Base-by-base conservation (phyloP, 1,140 invertebrate species). In the Lucilia cuprina region DNA sequence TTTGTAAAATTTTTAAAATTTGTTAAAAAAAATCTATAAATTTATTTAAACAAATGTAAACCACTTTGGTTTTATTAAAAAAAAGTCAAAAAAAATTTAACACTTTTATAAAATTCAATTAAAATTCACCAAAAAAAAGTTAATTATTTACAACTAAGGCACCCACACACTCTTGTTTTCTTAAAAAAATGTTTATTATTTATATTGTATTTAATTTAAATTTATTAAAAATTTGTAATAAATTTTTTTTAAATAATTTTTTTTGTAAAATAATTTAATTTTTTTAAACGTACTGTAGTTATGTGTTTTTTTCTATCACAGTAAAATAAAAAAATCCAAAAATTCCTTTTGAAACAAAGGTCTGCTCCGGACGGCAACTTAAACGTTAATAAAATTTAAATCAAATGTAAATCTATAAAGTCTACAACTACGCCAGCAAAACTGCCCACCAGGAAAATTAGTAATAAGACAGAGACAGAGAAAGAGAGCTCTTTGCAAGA, bases 351-450 rank as follows among this genome's bases (percentile, higher is more conserved):
- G 86, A 88, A 85, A 83, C 85, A 87, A 88, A 89, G 86, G 89
- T 90, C 89, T 90, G 88, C 83, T 89, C 89, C 89, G 89, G 85
- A 87, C 88, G 87, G 87, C 89, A 87, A 90, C 86, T 89, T 83
- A 88, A 90, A 87, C 87, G 89, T 88, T 90, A 88, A 87, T 90
- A 80, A 80, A 80, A 80, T 80, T 80, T 80, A 49, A 80, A 50
- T 80, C 77, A 13, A 49, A 49, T 80, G 21, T n/a, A 47, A 8
- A 41, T 41, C 14, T 41, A 77, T 41, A 41, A 75, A 77, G 74
- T 77, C 14, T 5, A 47, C 34, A 34, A 35, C 35, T 17, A 30
- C 25, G 25, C 25, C 25, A 30, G 25, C 25, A 30, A n/a, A 30
- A 30, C 25, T 30, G 3, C 25, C 25, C 25, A 30, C 25, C 25